Base-by-base conservation (phyloP, 1,140 invertebrate species). In the Macrostomum lignano region DNA sequence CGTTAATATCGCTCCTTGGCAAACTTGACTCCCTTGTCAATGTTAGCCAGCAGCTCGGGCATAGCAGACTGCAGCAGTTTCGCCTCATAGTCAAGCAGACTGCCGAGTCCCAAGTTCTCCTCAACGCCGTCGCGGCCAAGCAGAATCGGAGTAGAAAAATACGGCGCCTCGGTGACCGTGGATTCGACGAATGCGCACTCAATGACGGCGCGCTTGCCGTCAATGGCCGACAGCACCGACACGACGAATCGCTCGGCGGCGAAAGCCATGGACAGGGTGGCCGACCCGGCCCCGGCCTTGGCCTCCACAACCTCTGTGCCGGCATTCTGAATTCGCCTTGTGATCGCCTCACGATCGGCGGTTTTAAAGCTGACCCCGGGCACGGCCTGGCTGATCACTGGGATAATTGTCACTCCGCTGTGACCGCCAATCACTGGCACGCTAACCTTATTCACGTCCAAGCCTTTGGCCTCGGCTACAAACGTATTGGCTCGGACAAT, bases 281-380 rank as follows among this genome's bases (percentile, higher is more conserved):
- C 88, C 5, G 84, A 93, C 25, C 88, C 88, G 38, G 79, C 75
- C 42, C 88, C 88, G 45, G 86, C 86, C 60, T 98, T 98, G 9
- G 88, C 88, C 55, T 96, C 88, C 3, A 96, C 88, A 15, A 96
- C 84, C 65, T 96, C 88, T 38, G 88, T 96, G 41, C 86, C 86
- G 40, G 88, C 88, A 58, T 96, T 86, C 58, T 73, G 64, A 28
- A 60, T 59, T 38, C 52, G 46, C 2, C 36, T 40, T 9, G 47
- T 49, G 7, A 60, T 41, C 44, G 0, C 38, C 49, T 45, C 13
- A 57, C 49, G 49, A 55, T n/a, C n/a, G n/a, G n/a, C n/a, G n/a
- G n/a, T n/a, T n/a, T n/a, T n/a, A 55, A 82, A 72, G 14, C 61
- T 48, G 17, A 63, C 58, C 3, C 65, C 56, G 1, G 86, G 88